Conservation (phyloP, 2,113 vertebrate genomes). For the Condylura cristata region DNA sequence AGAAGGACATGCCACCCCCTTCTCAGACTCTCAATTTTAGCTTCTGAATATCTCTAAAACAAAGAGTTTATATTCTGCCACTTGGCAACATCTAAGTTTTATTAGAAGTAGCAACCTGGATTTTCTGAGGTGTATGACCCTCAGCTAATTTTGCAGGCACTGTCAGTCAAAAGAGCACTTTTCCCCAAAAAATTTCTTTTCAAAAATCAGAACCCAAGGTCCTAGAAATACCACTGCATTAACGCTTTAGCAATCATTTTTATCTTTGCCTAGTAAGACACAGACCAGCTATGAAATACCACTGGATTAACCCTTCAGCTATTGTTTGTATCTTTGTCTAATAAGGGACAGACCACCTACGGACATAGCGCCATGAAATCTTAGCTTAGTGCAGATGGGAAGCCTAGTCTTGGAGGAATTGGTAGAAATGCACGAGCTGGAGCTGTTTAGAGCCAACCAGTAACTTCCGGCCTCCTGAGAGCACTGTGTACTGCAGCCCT, state of each 20-base stretch:
- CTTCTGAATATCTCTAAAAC: slow-evolving; percentile 22
- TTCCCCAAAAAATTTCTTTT: background rate
- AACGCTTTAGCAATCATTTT: slow-evolving; percentile 26
- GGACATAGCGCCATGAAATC: too few species aligned
- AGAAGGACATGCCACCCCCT: background rate
- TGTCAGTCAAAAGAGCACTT: background rate
- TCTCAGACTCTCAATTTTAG: slow-evolving; percentile 7
- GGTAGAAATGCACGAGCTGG: background rate
- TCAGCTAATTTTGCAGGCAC: slow-evolving; percentile 4
- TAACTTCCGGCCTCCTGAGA: background rate
- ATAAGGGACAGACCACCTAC: background rate
- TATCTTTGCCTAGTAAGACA: background rate
- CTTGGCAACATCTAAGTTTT: background rate
- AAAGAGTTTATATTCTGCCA: background rate
- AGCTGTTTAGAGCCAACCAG: background rate
- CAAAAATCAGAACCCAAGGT: background rate
- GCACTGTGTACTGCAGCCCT: background rate
- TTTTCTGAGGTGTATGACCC: background rate
- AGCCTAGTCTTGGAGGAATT: background rate
- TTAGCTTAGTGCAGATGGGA: background rate
- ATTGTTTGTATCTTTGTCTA: background rate
- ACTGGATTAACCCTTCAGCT: slow-evolving; percentile 37
- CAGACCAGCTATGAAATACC: background rate
- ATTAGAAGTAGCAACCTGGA: background rate
- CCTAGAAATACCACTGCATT: slow-evolving; percentile 7